phyloP scores from a whole-genome alignment of 2,888 invertebrate genomes.

The Tipula vernalis region DNA sequence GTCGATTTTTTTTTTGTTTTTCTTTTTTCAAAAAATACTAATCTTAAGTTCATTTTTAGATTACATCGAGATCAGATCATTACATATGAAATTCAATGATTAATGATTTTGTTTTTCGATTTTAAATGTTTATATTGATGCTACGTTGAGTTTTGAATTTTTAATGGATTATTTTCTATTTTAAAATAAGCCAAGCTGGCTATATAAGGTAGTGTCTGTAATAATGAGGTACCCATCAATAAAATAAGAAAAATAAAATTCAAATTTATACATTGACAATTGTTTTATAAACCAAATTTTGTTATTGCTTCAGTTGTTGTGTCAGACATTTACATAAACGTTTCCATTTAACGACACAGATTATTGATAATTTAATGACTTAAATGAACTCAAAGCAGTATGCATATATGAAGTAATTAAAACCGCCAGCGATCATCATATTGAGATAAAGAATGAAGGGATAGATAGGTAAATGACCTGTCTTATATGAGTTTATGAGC shows the following conservation, averaged over 20 bases:
- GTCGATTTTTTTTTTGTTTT: too few relatives aligned
- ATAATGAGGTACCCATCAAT: too few relatives aligned
- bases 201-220: not conserved
- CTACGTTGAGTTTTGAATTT: not conserved
- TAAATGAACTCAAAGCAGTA: not conserved
- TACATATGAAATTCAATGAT: not conserved
- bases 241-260: too few relatives aligned
- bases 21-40: too few relatives aligned
- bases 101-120: not conserved
- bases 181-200: not conserved
- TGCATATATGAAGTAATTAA: not conserved
- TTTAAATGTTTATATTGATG: not conserved
- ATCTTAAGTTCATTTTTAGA: not conserved
- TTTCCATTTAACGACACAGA: not conserved
- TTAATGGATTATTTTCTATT: not conserved
- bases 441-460: not conserved
- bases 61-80: not conserved
- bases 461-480: not conserved
- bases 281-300: not conserved
- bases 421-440: not conserved
- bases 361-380: not conserved
- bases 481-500: not conserved
- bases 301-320: not conserved
- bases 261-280: not conserved
- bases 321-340: not conserved